Base-by-base conservation (phyloP, 2,888 invertebrate species). In the Prosopocoilus inquinatus region DNA sequence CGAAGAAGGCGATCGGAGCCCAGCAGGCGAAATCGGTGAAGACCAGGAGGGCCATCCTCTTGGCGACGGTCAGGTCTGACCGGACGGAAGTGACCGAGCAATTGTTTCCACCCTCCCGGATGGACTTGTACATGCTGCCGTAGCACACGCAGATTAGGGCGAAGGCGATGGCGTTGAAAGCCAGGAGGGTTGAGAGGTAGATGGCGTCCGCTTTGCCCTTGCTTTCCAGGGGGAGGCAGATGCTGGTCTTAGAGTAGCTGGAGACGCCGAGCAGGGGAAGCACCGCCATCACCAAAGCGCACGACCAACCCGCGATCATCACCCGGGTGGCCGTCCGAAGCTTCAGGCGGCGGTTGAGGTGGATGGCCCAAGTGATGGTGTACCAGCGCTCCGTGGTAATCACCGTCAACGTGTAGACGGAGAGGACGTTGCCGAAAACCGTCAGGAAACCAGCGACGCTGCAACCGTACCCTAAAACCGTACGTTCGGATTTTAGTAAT, bases 1-100 rank as follows among this genome's bases (percentile, higher is more conserved):
- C 84, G 66, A 85, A 84, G 72, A 87, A 85, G 8, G 85, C 82
- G 34, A 87, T 86, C 0, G 87, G 87, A 3, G 86, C 84, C 80
- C 81, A 81, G 65, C 81, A 81, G 9, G 81, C 81, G 66, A 86
- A 83, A 72, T 87, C 81, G 0, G 86, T 86, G 68, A 85, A 84
- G 9, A 87, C 85, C 9, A 88, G 76, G 3, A 87, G 76, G 0
- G 85, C 84, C 86, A 87, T 87, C 53, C 84, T 75, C 70, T 85
- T 85, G 41, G 86, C 86, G 0, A 86, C 82, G 1, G 79, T 79
- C 46, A 78, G 69, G 62, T 80, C 80, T 15, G 78, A 77, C 53
- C 77, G 70, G 9, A 76, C 75, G 13, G 73, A 75, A 3, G 78
- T 78, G 16, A 77, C 73, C 41, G 78, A 78, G n/a, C 77, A 77